Base-by-base conservation (phyloP, 2,797 vertebrate species). In the Setipinna tenuifilis region DNA sequence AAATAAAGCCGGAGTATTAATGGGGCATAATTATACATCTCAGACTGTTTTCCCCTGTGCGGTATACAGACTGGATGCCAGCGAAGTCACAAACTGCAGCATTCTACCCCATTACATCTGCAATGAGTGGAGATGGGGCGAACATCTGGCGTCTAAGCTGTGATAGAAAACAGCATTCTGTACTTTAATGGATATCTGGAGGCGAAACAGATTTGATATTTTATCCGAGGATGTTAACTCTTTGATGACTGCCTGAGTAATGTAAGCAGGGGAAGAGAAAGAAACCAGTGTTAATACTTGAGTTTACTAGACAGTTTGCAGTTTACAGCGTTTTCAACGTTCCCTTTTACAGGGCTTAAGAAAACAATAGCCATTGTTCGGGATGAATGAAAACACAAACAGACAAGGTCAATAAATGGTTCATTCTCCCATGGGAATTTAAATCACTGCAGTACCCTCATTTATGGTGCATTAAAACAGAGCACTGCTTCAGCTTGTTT, bases 21-120 rank as follows among this genome's bases (percentile, higher is more conserved):
- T 97, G 96, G 96, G 96, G 95, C 96, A 97, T 98, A 98, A 98
- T 98, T 98, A 97, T 96, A 96, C 96, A 96, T 97, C 95, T 96
- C 96, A 96, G 96, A 95, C 85, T 95, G 95, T 95, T 95, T 95
- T 97, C 96, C 96, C 96, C 95, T 94, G 95, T 95, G 97, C 96
- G 93, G 96, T 95, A 96, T 96, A 96, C 96, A 97, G 97, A 96
- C 97, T 96, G 96, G 96, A 97, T 97, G 97, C 97, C 97, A 97
- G 96, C 95, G 95, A 96, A 98, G 97, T 96, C 96, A 96, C 97
- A 97, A 97, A 98, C 97, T 97, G 97, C 97, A 96, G 96, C 97
- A 98, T 98, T 97, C 97, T 97, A 97, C 96, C 96, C 97, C 98
- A 98, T 99, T 98, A 98, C 97, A 96, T 98, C 97, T 96, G 97